These are phyloP conservation scores for Ladona fulva DNA, from an alignment of 1,140 invertebrate genomes.

Conservation along the genomic window DNA sequence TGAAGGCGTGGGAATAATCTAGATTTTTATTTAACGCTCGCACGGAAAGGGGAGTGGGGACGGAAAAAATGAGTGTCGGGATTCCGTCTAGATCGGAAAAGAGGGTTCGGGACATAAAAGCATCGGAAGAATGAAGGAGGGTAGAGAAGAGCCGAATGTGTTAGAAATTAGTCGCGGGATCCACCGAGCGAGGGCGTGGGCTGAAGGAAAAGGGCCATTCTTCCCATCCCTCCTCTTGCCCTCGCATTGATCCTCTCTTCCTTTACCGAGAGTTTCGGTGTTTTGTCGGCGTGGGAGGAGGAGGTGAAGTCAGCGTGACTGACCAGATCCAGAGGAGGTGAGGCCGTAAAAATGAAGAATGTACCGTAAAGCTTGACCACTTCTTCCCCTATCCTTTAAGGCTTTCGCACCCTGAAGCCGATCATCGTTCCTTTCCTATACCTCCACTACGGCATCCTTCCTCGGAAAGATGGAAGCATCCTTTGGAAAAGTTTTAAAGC, in stretches of 20 bases:
- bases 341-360: slow-evolving; percentile 3
- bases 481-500: too few species aligned
- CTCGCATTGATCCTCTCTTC: not conserved
- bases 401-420: slow-evolving; percentile 1
- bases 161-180: not conserved
- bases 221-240: not conserved
- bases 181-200: not conserved
- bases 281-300: not conserved
- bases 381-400: slow-evolving; percentile 10
- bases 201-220: not conserved
- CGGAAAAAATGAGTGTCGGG: not conserved
- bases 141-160: not conserved
- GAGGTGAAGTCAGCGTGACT: not conserved
- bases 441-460: not conserved
- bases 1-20: not conserved
- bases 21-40: not conserved
- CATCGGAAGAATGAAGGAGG: not conserved
- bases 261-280: not conserved
- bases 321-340: not conserved
- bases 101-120: not conserved
- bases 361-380: slow-evolving; percentile 3
- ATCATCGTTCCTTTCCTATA: not conserved
- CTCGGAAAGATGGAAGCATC: not conserved
- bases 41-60: not conserved
- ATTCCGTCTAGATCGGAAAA: not conserved